Percentiles rank a stretch among this genome's conserved stretches.
Evolutionary conservation across 2,113 vertebrate species (phyloP).

Genomic region (Halcyon senegalensis): DNA sequence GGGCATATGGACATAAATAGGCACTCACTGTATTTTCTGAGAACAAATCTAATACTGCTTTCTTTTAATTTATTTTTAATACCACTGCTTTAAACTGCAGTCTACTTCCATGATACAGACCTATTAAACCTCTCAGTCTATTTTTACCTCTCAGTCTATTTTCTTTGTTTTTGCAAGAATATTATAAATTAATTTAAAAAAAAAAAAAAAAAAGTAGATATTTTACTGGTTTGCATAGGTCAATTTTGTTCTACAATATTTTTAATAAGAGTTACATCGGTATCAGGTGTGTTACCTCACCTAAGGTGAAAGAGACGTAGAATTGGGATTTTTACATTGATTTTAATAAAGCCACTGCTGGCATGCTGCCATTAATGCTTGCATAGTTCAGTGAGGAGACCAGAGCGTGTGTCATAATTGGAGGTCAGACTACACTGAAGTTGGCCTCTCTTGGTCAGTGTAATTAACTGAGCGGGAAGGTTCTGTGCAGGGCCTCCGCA

Average conservation of each 20-base stretch:
- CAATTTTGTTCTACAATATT: constrained; percentile 25
- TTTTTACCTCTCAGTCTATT: background rate
- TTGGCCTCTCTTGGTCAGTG: constrained; percentile 20
- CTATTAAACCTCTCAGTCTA: background rate
- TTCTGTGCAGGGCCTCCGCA: background rate
- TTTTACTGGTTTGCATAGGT: background rate
- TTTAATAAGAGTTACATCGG: constrained; percentile 11
- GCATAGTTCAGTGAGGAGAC: constrained; percentile 25
- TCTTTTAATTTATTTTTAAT: background rate
- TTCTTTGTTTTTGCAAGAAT: background rate
- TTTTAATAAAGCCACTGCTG: constrained; percentile 66
- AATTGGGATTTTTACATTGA: constrained; percentile 49
- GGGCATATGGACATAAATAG: background rate
- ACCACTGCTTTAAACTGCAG: background rate
- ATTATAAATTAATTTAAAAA: background rate
- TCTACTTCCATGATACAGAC: background rate
- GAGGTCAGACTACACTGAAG: constrained; percentile 28
- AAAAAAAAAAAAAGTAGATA: background rate
- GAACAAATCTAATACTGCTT: background rate
- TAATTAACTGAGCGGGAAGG: constrained; percentile 38
- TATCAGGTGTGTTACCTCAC: constrained; percentile 21
- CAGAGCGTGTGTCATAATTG: background rate
- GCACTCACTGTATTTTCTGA: background rate
- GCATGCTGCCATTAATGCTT: constrained; percentile 38
- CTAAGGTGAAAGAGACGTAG: constrained; percentile 36